phyloP scores from a whole-genome alignment of 2,113 vertebrate genomes.

The Boulengeromyrus knoepffleri region DNA sequence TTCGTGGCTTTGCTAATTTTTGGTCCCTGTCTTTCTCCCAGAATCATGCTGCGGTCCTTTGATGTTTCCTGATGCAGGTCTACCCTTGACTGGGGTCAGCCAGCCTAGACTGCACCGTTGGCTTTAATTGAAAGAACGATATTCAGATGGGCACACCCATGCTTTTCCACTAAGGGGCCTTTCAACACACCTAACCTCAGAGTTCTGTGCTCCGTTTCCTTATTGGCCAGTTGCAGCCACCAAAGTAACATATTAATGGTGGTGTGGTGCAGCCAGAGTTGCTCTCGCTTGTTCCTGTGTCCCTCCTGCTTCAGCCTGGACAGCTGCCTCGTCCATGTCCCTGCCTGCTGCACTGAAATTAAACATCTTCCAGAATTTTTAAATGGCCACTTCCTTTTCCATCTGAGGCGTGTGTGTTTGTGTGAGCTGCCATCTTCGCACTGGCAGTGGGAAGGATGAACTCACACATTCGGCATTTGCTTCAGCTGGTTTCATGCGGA shows the following conservation, averaged over 20 bases:
- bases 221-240: slow-evolving; percentile 30
- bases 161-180: slow-evolving; percentile 54
- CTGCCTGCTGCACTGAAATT: neutral
- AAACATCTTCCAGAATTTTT: neutral
- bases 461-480: neutral
- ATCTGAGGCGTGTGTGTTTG: neutral
- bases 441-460: neutral
- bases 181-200: slow-evolving; percentile 46
- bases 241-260: slow-evolving; percentile 33
- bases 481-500: slow-evolving; percentile 37
- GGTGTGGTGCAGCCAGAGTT: slow-evolving; percentile 22
- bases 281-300: neutral
- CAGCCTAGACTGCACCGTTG: neutral
- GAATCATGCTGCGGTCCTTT: neutral
- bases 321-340: neutral
- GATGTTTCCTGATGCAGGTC: slow-evolving; percentile 24
- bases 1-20: neutral
- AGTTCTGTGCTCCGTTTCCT: slow-evolving; percentile 44
- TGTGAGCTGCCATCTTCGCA: neutral
- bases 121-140: neutral
- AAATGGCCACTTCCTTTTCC: neutral
- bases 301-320: neutral
- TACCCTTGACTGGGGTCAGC: slow-evolving; percentile 6
- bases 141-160: slow-evolving; percentile 5
- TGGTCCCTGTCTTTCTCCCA: neutral